Percentiles rank a stretch among this genome's conserved stretches.
phyloP scores from a whole-genome alignment of 2,113 vertebrate genomes.

The Todiramphus chloris region DNA sequence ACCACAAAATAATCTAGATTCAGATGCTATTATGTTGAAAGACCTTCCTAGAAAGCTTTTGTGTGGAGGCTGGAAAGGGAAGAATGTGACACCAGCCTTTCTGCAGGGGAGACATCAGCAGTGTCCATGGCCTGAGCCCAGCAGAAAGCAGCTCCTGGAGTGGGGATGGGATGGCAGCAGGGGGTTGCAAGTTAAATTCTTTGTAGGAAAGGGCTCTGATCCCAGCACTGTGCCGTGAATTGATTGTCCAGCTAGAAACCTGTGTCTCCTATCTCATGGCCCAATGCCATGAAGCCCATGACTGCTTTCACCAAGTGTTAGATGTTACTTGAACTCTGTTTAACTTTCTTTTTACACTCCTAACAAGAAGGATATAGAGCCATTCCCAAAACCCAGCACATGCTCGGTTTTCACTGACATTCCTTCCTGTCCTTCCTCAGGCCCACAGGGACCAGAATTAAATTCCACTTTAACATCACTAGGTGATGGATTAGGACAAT shows the following conservation, averaged over 20 bases:
- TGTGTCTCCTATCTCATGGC: background rate
- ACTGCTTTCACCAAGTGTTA: background rate
- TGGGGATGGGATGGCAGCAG: background rate
- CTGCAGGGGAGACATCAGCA: background rate
- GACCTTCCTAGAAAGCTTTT: background rate
- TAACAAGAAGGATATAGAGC: background rate
- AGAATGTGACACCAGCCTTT: background rate
- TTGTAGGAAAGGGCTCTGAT: background rate
- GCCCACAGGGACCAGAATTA: background rate
- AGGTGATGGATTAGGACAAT: rapidly evolving
- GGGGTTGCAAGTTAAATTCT: background rate
- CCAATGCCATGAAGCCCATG: rapidly evolving
- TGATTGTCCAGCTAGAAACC: background rate
- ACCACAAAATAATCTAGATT: background rate
- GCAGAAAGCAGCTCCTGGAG: background rate
- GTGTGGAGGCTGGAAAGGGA: background rate
- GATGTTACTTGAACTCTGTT: background rate
- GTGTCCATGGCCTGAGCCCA: rapidly evolving
- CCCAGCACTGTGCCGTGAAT: background rate
- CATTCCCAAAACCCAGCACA: background rate
- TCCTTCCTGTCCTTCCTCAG: background rate
- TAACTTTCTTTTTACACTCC: background rate
- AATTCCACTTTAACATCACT: background rate
- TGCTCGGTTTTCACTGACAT: background rate
- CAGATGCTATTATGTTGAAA: background rate